These are phyloP conservation scores for Protomyctophum bolini DNA, from an alignment of 2,113 vertebrate species.

Conservation along the genomic window DNA sequence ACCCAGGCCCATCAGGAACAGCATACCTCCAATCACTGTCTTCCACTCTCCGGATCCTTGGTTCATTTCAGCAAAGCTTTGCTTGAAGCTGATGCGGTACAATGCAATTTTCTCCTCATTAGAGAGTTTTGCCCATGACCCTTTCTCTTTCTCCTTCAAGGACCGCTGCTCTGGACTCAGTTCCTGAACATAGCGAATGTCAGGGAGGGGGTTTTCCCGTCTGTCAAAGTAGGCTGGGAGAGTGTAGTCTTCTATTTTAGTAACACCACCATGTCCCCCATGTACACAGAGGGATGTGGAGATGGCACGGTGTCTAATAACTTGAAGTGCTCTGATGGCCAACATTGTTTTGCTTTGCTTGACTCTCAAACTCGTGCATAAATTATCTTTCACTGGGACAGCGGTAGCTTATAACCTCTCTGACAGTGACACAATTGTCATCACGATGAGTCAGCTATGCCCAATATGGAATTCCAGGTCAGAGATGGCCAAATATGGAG, in stretches of 20 bases:
- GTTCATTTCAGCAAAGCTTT: conserved; percentile 91
- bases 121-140: conserved; percentile 85
- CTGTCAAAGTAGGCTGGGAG: conserved; percentile 84
- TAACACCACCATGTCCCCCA: conserved; percentile 88
- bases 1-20: conserved; percentile 84
- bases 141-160: conserved; percentile 95
- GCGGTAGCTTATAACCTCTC: no score
- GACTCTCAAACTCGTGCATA: no score
- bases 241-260: conserved; percentile 85
- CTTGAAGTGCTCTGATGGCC: conserved; percentile 83
- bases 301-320: conserved; percentile 87
- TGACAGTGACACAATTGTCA: no score
- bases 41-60: conserved; percentile 86
- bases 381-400: no score
- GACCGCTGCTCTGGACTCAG: conserved; percentile 87
- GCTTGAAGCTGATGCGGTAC: conserved; percentile 91
- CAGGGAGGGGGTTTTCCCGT: conserved; percentile 84
- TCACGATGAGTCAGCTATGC: no score
- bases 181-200: conserved; percentile 77
- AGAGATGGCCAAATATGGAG: no score
- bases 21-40: conserved; percentile 74
- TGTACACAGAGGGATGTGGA: conserved; percentile 86
- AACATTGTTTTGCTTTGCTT: conserved; percentile 83
- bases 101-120: conserved; percentile 89
- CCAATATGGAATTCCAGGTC: no score